Base-by-base conservation (phyloP, 2,797 vertebrate genomes). In the Harpagifer antarcticus region DNA sequence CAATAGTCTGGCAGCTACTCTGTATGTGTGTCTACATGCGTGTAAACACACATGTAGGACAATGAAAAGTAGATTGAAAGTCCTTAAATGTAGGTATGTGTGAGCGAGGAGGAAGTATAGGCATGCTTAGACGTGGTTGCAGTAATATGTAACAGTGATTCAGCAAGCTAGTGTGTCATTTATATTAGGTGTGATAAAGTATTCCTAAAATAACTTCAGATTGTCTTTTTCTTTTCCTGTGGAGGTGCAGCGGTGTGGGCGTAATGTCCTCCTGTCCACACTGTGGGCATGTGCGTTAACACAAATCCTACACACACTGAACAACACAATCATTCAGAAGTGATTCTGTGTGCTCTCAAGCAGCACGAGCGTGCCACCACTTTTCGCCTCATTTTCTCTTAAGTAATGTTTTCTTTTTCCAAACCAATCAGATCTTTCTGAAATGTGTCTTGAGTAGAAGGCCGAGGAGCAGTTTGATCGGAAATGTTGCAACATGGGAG, bases 181-280 rank as follows among this genome's bases (percentile, higher is more conserved):
- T 76, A 66, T 79, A 81, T 74, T 27, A 79, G 47, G 67, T 57
- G 75, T 74, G 81, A 45, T 80, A 48, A 78, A 69, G 40, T 57
- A 77, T 63, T 79, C 81, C 82, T 74, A 78, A 84, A 87, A 90
- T 83, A 85, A 81, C 76, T 66, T 68, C 19, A 68, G 67, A 50
- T 79, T 68, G 58, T 71, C 49, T 74, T 64, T 80, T 64, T 71
- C 49, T 74, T 64, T 80, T 66, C 74, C 59, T 83, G 82, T 79
- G 80, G 86, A 55, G 82, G 79, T 87, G 86, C 87, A 82, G 75
- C 14, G 19, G 70, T 43, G 87, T 78, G 76, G 89, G 83, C 70
- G 77, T 86, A 76, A 78, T 62, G 80, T 78, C 82, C 82, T 86
- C 60, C 69, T 65, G 73, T 79, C 79, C 58, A 42, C 13, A 20